Base-by-base conservation (phyloP, 2,888 invertebrate species). In the Heliconius sara region DNA sequence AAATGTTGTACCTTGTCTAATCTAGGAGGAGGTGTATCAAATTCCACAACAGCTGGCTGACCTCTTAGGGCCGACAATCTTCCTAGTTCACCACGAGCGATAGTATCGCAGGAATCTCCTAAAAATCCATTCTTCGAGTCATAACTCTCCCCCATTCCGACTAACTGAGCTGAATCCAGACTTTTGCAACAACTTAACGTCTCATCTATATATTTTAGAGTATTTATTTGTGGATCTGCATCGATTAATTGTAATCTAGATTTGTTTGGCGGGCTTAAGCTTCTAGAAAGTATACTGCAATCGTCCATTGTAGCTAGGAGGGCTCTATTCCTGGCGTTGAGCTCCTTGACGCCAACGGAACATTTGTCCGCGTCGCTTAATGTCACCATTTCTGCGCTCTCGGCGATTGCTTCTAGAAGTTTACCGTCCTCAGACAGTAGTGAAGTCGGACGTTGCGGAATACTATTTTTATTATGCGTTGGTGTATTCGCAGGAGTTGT, bases 311-410 rank as follows among this genome's bases (percentile, higher is more conserved):
- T 95, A 13, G 96, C 95, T 12, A 95, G 86, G 9, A 95, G 90
- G 63, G 95, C 96, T 83, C 94, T 91, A 86, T 96, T 96, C 84
- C 92, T 92, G 3, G 93, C 95, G 83, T 93, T 94, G 91, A 90
- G 90, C 85, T 96, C 96, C 65, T 91, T 90, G 27, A 95, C 91
- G 47, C 93, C 95, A 3, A 90, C 84, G 0, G 95, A 92, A 65
- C 91, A 90, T 85, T 92, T 93, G 82, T 94, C 95, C 16, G 90
- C 92, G 47, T 96, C 96, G 82, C 96, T 96, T 68, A 97, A 89
- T 30, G 96, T 96, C 78, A 96, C 96, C 93, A 97, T 95, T 90
- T 97, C 97, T 39, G 97, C 96, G 83, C 96, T 96, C 91, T 97
- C 97, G 52, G 96, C 96, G 84, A 97, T 97, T 19, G 96, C 96